These are phyloP conservation scores for Lynx canadensis DNA, from an alignment of 2,113 vertebrate species.

Conservation along the genomic window DNA sequence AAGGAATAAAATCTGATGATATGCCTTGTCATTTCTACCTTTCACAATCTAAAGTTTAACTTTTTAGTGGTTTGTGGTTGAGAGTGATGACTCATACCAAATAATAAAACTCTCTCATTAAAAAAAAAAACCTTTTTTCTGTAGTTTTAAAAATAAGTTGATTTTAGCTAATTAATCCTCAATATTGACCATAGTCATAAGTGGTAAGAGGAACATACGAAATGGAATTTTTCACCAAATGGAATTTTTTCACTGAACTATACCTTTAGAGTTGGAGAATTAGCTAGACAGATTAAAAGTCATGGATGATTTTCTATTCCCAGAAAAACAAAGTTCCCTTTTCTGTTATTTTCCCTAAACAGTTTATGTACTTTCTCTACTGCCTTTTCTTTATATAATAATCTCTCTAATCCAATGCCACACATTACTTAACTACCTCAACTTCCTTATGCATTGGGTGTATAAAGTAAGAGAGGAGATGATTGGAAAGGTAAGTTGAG, in stretches of 20 bases:
- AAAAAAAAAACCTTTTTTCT: background rate
- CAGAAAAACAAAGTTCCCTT: background rate
- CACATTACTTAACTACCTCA: background rate
- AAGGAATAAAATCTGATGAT: background rate
- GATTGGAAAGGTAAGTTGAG: background rate
- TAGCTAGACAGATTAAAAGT: slow-evolving; percentile 18
- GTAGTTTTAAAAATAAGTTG: background rate
- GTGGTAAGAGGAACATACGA: background rate
- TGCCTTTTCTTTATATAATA: background rate
- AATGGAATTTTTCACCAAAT: background rate
- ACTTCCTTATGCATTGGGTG: background rate
- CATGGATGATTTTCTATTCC: background rate
- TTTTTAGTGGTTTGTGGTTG: background rate
- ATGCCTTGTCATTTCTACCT: background rate
- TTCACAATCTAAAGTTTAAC: background rate
- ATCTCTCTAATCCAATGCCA: background rate
- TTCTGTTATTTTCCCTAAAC: background rate
- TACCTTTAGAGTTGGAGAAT: background rate
- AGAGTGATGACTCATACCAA: background rate
- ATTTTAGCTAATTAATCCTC: background rate
- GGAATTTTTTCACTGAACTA: background rate
- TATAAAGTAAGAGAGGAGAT: background rate
- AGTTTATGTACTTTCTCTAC: background rate
- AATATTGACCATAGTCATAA: background rate
- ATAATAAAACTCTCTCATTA: background rate